Conservation (phyloP, 2,113 vertebrate genomes). For the Corydoras sp. region DNA sequence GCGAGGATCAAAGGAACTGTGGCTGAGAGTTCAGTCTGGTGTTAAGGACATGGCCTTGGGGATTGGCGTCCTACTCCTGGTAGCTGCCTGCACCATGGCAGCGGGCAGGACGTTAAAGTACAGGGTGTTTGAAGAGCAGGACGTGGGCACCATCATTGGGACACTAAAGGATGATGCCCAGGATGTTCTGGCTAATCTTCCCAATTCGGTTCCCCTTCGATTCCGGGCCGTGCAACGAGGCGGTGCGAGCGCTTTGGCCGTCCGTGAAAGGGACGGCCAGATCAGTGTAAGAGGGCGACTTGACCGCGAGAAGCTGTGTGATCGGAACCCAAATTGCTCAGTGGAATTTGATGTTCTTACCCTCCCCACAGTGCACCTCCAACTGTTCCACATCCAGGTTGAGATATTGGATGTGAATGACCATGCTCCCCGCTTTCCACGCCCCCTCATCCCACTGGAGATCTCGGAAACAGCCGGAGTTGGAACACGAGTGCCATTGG, state of each 20-base stretch:
- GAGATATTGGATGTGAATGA: constrained; percentile 97
- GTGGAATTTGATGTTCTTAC: constrained; percentile 95
- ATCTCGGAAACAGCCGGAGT: constrained; percentile 90
- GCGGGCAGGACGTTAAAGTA: constrained; percentile 83
- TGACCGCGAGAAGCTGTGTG: constrained; percentile 94
- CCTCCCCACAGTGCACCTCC: constrained; percentile 91
- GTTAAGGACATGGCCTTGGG: not conserved
- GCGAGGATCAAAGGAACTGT: constrained; percentile 43
- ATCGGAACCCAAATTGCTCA: constrained; percentile 90
- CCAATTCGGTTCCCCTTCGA: constrained; percentile 76
- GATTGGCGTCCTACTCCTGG: not conserved
- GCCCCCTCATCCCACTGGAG: constrained; percentile 85
- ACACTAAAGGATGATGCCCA: constrained; percentile 85
- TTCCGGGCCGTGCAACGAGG: constrained; percentile 90
- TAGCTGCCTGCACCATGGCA: constrained; percentile 53
- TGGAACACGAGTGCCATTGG: constrained; percentile 89
- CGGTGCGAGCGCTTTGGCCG: constrained; percentile 73
- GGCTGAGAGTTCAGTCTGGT: constrained; percentile 19
- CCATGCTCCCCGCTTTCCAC: constrained; percentile 89
- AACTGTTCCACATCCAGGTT: constrained; percentile 92
- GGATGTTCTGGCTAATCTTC: constrained; percentile 80
- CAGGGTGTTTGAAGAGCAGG: constrained; percentile 90
- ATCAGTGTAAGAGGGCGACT: constrained; percentile 89
- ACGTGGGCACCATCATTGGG: constrained; percentile 83
- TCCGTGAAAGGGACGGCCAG: constrained; percentile 88